Evolutionary conservation across 2,113 vertebrate species (phyloP), one percentile per base, ranked within the genome.

Genomic region (Notiomystis cincta): DNA sequence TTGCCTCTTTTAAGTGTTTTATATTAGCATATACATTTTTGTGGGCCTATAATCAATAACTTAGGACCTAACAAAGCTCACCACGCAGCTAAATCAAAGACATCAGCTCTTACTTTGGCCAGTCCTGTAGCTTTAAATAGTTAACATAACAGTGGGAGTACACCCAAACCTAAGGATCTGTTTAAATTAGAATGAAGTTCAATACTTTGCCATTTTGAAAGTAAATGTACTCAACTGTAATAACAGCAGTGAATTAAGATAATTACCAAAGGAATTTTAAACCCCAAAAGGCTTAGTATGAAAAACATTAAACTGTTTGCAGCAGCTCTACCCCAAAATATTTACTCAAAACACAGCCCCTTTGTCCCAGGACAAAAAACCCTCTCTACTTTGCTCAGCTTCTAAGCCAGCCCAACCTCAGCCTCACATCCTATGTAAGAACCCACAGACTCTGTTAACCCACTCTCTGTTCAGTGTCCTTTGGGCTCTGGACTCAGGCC

Each of bases 401-500:
- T 33, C 75, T 42, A 23, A 31, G 25, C 12, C 81, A 77, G 54
- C 47, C 20, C 62, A 53, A 2, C 7, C 18, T 7, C 58, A 60
- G 50, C 21, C 22, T 31, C 10, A 33, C 0, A 0, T 31, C 18
- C 67, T 38, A 5, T 19, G 61, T 19, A 30, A 19, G 75, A 78
- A 28, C 31, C 7, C 67, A 13, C 22, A 45, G 50, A 10, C 69
- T 35, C 77, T 44, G 38, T 69, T 60, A 65, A 51, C 23, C 18
- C 50, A 1, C 10, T 2, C 23, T 25, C 28, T 42, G 16, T 6
- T 33, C n/a, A 44, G 33, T 62, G 42, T 27, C 23, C 24, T 76
- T 82, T 25, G 21, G 20, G 31, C 70, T 82, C 82, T 48, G 45
- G 53, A 37, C 71, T 90, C 37, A 25, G 47, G 48, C 31, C 24